Evolutionary conservation across 1,140 invertebrate species (phyloP).

Genomic region (Caerostris extrusa): DNA sequence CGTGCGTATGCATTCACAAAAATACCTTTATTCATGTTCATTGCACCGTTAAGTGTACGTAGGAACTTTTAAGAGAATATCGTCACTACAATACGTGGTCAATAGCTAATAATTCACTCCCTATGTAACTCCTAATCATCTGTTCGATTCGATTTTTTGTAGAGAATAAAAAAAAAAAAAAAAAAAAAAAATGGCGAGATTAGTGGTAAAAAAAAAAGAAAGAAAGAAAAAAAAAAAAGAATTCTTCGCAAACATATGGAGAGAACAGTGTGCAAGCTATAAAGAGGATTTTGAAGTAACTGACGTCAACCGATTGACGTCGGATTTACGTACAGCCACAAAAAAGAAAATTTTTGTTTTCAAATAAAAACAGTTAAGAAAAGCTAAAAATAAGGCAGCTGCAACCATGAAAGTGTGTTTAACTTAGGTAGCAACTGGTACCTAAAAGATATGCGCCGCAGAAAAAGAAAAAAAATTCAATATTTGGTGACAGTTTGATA

Average conservation of each 20-base stretch:
- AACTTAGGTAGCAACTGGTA: background rate
- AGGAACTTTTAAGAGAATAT: background rate
- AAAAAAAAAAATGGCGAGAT: background rate
- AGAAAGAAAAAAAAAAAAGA: background rate
- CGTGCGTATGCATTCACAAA: background rate
- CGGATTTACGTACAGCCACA: conserved; percentile 29
- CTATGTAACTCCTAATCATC: background rate
- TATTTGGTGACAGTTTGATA: no score
- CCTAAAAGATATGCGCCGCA: no score
- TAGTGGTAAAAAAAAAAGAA: background rate
- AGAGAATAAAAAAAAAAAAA: background rate
- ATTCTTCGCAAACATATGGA: conserved; percentile 14
- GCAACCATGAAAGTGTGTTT: background rate
- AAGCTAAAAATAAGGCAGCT: conserved; percentile 15
- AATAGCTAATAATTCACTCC: background rate
- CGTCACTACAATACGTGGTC: conserved; percentile 3
- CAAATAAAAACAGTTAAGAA: conserved; percentile 47
- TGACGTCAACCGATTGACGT: conserved; percentile 59
- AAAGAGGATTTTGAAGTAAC: conserved; percentile 64
- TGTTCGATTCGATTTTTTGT: background rate
- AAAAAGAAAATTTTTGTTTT: conserved; percentile 31
- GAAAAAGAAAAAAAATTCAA: no score
- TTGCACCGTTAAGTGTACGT: background rate
- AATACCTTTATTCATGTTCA: background rate
- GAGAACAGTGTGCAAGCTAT: conserved; percentile 32